Evolutionary conservation across 2,113 vertebrate species (phyloP).

Genomic region (Pedetes capensis): DNA sequence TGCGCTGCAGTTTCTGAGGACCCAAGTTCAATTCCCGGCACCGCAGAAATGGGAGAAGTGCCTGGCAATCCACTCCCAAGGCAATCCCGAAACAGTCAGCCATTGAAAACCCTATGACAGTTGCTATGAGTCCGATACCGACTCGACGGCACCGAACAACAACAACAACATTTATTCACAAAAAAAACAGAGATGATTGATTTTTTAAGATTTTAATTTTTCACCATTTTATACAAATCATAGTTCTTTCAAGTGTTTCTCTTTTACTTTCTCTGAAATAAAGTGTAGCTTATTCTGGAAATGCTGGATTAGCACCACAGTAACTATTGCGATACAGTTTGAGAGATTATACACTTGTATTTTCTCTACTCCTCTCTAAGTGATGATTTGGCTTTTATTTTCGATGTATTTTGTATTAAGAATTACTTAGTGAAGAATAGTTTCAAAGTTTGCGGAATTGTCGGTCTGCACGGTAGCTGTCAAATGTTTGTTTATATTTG

Average conservation of each 20-base stretch:
- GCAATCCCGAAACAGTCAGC: no score
- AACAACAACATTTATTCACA: neutral
- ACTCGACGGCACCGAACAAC: no score
- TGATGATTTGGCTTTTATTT: neutral
- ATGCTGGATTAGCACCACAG: neutral
- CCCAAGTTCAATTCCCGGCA: no score
- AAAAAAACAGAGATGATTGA: neutral
- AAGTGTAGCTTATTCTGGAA: neutral
- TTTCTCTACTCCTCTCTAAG: neutral
- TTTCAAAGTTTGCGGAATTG: neutral
- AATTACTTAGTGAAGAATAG: neutral
- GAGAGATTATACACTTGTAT: neutral
- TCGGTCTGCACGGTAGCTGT: neutral
- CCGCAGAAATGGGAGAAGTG: no score
- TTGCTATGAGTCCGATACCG: no score
- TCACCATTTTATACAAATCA: neutral
- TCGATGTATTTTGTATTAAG: neutral
- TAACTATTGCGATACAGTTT: neutral
- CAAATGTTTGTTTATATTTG: neutral
- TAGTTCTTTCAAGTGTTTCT: neutral
- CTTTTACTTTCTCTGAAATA: constrained; percentile 26
- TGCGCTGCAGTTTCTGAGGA: no score
- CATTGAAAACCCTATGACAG: no score
- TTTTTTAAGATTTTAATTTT: neutral
- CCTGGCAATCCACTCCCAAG: no score